Evolutionary conservation across 2,113 vertebrate genomes (phyloP), one percentile per base, ranked within the genome.

Genomic region (Acanthisitta chloris): DNA sequence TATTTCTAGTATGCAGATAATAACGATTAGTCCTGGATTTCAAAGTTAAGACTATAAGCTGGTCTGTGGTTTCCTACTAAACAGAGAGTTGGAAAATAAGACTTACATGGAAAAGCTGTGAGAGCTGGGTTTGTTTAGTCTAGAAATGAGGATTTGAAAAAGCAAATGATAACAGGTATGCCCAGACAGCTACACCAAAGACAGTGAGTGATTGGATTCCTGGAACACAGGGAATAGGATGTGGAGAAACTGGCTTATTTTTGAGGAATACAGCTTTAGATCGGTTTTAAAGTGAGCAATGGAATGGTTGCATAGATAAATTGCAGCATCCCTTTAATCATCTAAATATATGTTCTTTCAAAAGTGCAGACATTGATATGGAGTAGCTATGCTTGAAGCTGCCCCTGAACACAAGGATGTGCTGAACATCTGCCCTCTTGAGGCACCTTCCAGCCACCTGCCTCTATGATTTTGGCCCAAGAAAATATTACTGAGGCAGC

Each of bases 91-190:
- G 87, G 70, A 93, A 95, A 93, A 61, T 73, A 91, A 91, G 62
- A 88, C 21, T 71, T 78, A 64, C 45, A 61, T 67, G 87, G 61
- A 85, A 95, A 91, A 85, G 34, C 46, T 90, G 61, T 74, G 54
- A 88, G 18, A 59, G 3, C 5, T 83, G 45, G 6, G 5, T 81
- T 81, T 96, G 52, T 96, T 96, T 94, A 96, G 74, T 94, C 90
- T 97, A 70, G 51, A 82, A 97, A 55, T 23, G 57, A 80, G 29
- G 77, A 82, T n/a, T 1, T 69, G 78, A 88, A 91, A 91, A 80
- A 70, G 70, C 15, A 72, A 69, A 95, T 69, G 81, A 80, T 88
- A 94, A 69, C 42, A 94, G 54, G 71, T 92, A 66, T 83, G 48
- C 42, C 79, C 92, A 80, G 54, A 48, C 8, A 85, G 42, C 46